Conservation (phyloP, 2,797 vertebrate species). For the Pipistrellus pipistrellus region DNA sequence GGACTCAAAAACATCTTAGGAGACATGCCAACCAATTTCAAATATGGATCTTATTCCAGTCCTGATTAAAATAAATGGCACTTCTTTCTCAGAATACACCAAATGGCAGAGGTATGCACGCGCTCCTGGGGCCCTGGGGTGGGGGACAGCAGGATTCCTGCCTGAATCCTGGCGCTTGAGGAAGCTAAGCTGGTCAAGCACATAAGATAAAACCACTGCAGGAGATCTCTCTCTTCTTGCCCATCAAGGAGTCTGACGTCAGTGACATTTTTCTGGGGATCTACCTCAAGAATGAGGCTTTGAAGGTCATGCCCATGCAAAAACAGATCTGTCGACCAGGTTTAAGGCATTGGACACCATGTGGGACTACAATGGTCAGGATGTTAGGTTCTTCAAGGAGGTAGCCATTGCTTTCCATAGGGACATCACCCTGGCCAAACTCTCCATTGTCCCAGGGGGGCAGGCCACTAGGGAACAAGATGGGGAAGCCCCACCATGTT, state of each 20-base stretch:
- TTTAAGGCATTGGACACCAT: not conserved
- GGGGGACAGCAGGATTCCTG: not conserved
- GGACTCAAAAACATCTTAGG: not conserved
- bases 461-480: not conserved
- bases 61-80: not conserved
- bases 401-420: not conserved
- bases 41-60: not conserved
- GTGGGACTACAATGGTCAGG: not conserved
- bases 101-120: not conserved
- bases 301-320: not conserved
- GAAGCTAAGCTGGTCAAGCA: not conserved
- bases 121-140: not conserved
- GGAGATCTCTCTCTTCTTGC: not conserved
- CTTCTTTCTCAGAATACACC: not conserved
- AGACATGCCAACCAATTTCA: not conserved
- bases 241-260: not conserved
- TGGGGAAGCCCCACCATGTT: not conserved
- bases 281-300: not conserved
- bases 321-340: not conserved
- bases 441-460: not conserved
- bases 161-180: fast-evolving
- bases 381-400: not conserved
- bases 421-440: not conserved
- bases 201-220: not conserved
- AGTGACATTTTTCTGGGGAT: not conserved